phyloP scores from a whole-genome alignment of 2,888 invertebrate genomes.

The Perizoma flavofasciatum region DNA sequence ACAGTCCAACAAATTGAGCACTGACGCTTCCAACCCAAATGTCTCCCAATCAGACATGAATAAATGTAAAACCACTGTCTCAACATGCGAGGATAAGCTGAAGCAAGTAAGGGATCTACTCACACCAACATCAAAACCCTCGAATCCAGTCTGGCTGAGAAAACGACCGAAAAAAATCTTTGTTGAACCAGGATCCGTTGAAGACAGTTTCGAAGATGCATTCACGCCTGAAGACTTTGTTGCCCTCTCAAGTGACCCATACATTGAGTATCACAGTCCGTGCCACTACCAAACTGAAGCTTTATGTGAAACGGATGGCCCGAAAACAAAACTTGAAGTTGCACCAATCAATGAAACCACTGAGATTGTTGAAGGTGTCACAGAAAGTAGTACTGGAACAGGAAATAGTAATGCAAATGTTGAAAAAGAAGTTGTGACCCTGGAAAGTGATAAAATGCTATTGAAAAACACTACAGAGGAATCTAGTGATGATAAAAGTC shows the following conservation, averaged over 20 bases:
- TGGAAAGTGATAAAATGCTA: conserved; percentile 2
- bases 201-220: conserved; percentile 70
- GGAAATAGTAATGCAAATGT: conserved; percentile 5
- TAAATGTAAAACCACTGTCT: conserved; percentile 58
- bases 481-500: conserved; percentile 33
- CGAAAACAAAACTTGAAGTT: conserved; percentile 54
- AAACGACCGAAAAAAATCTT: conserved; percentile 56
- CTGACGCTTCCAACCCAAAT: conserved; percentile 45
- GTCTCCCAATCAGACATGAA: conserved; percentile 54
- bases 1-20: conserved; percentile 43
- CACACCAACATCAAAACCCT: conserved; percentile 43
- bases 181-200: conserved; percentile 59
- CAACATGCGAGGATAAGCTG: conserved; percentile 66
- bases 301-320: conserved; percentile 50
- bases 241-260: conserved; percentile 50
- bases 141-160: conserved; percentile 43
- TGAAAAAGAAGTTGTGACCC: conserved; percentile 3
- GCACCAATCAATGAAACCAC: conserved; percentile 36
- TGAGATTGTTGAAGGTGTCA: conserved; percentile 43
- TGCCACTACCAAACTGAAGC: conserved; percentile 49
- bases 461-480: conserved; percentile 9
- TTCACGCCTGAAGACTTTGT: conserved; percentile 64
- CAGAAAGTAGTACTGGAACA: conserved; percentile 16
- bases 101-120: conserved; percentile 60
- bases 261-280: conserved; percentile 56